Base-by-base conservation (phyloP, 2,888 invertebrate species). In the Meteorus colon region DNA sequence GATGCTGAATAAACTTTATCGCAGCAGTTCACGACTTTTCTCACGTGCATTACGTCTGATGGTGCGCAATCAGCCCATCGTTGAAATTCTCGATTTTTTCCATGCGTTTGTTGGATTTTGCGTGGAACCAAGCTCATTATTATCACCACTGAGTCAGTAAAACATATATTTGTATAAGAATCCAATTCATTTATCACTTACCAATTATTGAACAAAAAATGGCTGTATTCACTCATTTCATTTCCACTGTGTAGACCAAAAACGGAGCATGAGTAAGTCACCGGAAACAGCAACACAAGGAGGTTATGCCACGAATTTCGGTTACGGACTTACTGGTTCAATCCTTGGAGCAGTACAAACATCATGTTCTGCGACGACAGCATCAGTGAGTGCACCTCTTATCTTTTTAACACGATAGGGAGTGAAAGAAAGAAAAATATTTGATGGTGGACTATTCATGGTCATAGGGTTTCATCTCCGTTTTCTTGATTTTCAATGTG, bases 91-190 rank as follows among this genome's bases (percentile, higher is more conserved):
- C 74, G 98, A 99, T 86, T 96, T 98, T 86, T 94, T 99, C 78
- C 99, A 99, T 89, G 94, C 98, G 0, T 96, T 98, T 83, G 94
- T 98, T 70, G 98, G 98, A 6, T 99, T 97, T 90, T 99, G 99
- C 90, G 93, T 96, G 51, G 98, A 98, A 89, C 97, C 97, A 14
- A 93, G 94, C 79, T 94, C 95, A 10, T 91, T 96, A 82, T 91
- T 97, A 27, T 97, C 97, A 34, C 97, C 97, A 45, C 91, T 96
- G 90, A 96, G 97, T 97, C 91, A 95, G 96, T 93, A 82, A 76
- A 81, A 77, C 16, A n/a, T 4, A 29, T 0, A 0, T 14, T 29
- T 55, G 2, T 24, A n/a, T 62, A 0, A 19, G 8, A 29, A 70
- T 14, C 41, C 1, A 62, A 62, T 41, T 10, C 16, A 29, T 70